A percentile compares a stretch with the other conserved stretches of the same genome.
phyloP scores from a whole-genome alignment of 2,797 vertebrate genomes.

The Danio tinwini region DNA sequence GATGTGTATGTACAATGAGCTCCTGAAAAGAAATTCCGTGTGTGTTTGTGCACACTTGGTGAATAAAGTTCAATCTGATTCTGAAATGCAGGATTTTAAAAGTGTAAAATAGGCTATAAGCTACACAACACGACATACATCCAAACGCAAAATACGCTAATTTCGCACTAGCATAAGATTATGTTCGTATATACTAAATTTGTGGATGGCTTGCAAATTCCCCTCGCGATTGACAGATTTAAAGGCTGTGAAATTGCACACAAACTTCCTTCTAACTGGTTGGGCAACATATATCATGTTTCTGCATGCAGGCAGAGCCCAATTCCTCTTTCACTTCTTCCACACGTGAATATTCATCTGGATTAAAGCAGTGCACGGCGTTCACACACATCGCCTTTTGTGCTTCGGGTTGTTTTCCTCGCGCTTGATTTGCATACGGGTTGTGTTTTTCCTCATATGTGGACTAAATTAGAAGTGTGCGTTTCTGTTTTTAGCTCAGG shows the following conservation, averaged over 20 bases:
- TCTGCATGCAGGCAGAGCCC: slow-evolving; percentile 18
- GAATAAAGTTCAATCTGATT: no score
- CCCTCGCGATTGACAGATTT: not conserved
- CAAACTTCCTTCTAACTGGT: slow-evolving; percentile 22
- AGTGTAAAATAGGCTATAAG: no score
- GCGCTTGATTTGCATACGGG: slow-evolving; percentile 19
- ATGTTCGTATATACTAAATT: no score
- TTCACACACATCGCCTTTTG: not conserved
- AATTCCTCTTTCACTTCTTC: slow-evolving; percentile 6
- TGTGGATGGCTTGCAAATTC: not conserved
- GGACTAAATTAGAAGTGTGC: not conserved
- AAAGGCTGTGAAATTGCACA: not conserved
- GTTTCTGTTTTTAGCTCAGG: not conserved
- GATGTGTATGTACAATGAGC: no score
- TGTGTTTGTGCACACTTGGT: no score
- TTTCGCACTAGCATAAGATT: no score
- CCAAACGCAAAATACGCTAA: no score
- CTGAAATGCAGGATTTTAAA: no score
- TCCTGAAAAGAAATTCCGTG: no score
- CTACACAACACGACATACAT: no score
- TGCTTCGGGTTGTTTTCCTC: not conserved
- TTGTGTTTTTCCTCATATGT: not conserved
- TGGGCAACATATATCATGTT: slow-evolving; percentile 36
- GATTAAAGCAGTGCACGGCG: not conserved
- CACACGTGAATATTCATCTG: not conserved